These are phyloP conservation scores for Palythoa grandis DNA, from an alignment of 92 coral and sea anemone genomes.

Conservation along the genomic window DNA sequence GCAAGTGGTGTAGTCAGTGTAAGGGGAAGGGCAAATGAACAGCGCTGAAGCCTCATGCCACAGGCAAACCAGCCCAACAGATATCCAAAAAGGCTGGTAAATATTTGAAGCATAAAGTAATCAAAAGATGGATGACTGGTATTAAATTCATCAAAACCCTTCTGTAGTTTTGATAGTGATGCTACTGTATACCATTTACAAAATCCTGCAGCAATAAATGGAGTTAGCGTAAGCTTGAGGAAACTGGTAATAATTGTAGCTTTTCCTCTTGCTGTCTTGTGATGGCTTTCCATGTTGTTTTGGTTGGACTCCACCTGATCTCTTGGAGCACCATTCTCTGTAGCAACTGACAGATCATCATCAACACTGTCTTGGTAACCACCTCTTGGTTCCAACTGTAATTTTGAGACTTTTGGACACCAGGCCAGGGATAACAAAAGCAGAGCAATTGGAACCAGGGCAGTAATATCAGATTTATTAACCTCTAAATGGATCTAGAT, in stretches of 20 bases:
- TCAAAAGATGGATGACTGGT: slow-evolving; percentile 1
- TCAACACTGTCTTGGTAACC: neutral
- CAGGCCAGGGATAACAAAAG: slow-evolving; percentile 82
- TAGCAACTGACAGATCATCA: neutral
- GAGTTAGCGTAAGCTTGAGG: slow-evolving; percentile 48
- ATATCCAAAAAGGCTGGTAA: slow-evolving; percentile 56
- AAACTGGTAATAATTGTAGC: slow-evolving; percentile 47
- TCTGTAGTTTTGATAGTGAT: slow-evolving; percentile 13
- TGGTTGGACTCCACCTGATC: neutral
- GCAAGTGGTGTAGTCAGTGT: slow-evolving; percentile 53
- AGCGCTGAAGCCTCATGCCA: slow-evolving; percentile 58
- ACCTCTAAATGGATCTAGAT: neutral
- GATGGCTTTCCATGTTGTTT: neutral
- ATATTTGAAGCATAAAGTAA: slow-evolving; percentile 53
- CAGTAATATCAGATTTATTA: neutral
- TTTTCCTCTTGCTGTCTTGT: slow-evolving; percentile 42
- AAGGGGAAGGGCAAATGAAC: slow-evolving; percentile 56
- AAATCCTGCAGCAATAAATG: slow-evolving; percentile 54
- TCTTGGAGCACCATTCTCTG: neutral
- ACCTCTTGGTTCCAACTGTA: slow-evolving; percentile 52
- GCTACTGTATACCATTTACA: slow-evolving; percentile 28
- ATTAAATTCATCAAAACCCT: slow-evolving; percentile 37
- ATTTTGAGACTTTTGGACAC: slow-evolving; percentile 72
- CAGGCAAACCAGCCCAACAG: slow-evolving; percentile 55
- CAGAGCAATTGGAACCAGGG: slow-evolving; percentile 69